Evolutionary conservation across 2,113 vertebrate species (phyloP), one percentile per base, ranked within the genome.

Genomic region (Catharus bicknelli): DNA sequence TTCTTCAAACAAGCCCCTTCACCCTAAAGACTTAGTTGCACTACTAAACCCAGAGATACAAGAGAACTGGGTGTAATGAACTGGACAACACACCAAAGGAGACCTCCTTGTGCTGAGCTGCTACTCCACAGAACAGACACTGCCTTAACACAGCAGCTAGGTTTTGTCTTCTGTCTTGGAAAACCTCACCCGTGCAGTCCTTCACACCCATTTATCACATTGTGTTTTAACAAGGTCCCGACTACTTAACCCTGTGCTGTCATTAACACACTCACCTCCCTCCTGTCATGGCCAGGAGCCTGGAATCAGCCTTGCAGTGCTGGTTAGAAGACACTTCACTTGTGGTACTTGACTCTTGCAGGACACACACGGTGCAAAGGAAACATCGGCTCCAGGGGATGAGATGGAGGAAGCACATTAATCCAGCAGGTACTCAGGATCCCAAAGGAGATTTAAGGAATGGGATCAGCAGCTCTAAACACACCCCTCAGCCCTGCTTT

Each of bases 91-190:
- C 87, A 94, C 94, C 96, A 96, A 94, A 96, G 91, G 95, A 95
- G 90, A 95, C 73, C 80, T 96, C 93, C 94, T 95, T 75, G 68
- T 90, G 91, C 94, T 96, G 91, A 96, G 95, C 94, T 95, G 94
- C 95, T 96, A 91, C 85, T 95, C 85, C 86, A 95, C 59, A 83
- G 79, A 96, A 93, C 75, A 94, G 76, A 95, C 93, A 95, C 95
- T 96, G 95, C 94, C 93, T 96, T 95, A 96, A 95, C 75, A 91
- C 16, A 95, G 95, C 93, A 96, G 91, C 94, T 89, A 92, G 59
- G 78, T 94, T 86, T 86, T 87, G 51, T 86, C 32, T 84, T 83
- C 77, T 58, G 88, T 92, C 84, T 86, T 82, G 32, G 20, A 55
- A 88, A 66, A 53, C 57, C 66, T 90, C 86, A 47, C 75, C 69